A percentile compares a stretch with the other conserved stretches of the same genome.
phyloP scores from a whole-genome alignment of 2,113 vertebrate genomes.

The Larimichthys crocea region DNA sequence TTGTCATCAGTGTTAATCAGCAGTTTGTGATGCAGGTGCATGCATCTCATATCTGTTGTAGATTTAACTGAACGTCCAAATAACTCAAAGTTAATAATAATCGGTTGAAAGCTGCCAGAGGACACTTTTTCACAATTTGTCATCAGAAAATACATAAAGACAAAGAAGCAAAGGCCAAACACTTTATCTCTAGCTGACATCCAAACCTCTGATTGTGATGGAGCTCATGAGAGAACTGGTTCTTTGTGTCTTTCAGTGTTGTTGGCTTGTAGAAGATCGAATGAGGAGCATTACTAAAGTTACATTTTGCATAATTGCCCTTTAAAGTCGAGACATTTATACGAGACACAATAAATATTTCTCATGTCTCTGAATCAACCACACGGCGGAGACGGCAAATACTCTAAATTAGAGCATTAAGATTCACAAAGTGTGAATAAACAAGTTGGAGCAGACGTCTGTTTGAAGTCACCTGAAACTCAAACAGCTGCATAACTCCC shows the following conservation, averaged over 20 bases:
- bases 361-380: not conserved
- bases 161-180: not conserved
- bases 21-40: too few species aligned
- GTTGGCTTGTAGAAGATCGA: not conserved
- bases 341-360: not conserved
- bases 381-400: not conserved
- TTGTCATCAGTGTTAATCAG: not conserved
- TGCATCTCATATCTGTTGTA: not conserved
- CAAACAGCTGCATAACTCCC: conserved; percentile 30
- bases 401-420: conserved; percentile 25
- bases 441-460: not conserved
- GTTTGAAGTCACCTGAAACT: conserved; percentile 56
- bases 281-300: not conserved
- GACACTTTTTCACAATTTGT: conserved; percentile 2
- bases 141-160: conserved; percentile 7
- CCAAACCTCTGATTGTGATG: not conserved
- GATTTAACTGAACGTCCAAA: not conserved
- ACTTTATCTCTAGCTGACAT: not conserved
- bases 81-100: not conserved
- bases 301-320: not conserved
- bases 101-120: not conserved
- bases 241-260: not conserved
- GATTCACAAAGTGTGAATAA: conserved; percentile 13
- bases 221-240: not conserved
- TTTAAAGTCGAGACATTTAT: not conserved